phyloP scores from a whole-genome alignment of 2,113 vertebrate genomes.

The Xerus inauris region DNA sequence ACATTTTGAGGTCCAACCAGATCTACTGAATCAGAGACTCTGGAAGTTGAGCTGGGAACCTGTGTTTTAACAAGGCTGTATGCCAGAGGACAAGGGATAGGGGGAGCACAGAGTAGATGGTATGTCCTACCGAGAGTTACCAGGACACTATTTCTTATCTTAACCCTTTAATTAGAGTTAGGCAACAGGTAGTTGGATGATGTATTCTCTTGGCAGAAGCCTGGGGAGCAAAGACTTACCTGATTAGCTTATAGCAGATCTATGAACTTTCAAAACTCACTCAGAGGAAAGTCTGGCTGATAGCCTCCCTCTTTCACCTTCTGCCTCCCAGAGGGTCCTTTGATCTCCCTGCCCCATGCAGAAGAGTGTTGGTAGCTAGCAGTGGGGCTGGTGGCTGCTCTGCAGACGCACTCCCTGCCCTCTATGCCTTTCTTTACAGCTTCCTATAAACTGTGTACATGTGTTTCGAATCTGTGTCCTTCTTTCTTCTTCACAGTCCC shows the following conservation, averaged over 20 bases:
- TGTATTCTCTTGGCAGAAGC: not conserved
- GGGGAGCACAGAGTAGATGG: not conserved
- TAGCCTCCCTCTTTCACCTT: not conserved
- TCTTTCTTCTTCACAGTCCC: not conserved
- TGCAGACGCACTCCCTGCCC: accelerated
- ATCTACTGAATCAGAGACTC: not conserved
- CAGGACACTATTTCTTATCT: not conserved
- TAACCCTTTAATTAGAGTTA: slow-evolving; percentile 2
- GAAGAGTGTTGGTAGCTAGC: not conserved
- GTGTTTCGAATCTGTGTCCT: not conserved
- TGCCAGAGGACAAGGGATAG: not conserved
- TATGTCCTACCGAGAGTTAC: not conserved
- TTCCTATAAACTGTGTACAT: not conserved
- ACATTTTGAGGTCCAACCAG: not conserved
- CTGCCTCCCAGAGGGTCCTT: not conserved
- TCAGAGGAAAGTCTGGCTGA: not conserved
- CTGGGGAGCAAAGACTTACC: not conserved
- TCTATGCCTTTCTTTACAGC: not conserved
- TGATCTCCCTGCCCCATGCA: not conserved
- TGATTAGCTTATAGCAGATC: slow-evolving; percentile 43
- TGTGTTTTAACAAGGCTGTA: not conserved
- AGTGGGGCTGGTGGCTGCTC: not conserved
- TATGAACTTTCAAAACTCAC: not conserved
- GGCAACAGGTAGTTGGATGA: not conserved
- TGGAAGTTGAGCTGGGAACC: not conserved